Evolutionary conservation across 2,888 invertebrate genomes (phyloP), one percentile per base, ranked within the genome.

Genomic region (Diloba caeruleocephala): DNA sequence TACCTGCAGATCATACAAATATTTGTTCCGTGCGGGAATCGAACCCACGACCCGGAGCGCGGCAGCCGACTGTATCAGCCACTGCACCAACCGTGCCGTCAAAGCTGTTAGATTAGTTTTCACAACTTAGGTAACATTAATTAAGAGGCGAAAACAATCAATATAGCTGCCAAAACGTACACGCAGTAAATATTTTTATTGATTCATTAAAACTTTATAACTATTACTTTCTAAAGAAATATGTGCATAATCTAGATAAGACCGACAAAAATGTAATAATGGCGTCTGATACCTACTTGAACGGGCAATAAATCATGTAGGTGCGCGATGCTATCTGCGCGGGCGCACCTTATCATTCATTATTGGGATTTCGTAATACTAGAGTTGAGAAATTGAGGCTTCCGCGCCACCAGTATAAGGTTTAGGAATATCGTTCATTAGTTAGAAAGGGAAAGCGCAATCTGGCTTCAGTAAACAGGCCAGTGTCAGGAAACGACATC

Each of bases 261-360:
- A 63, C 41, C 60, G 61, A 68, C 74, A 51, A 64, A 61, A 59
- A 71, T 57, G 34, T 53, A 69, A 61, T 58, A 55, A 58, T 52
- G 31, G 25, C 49, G n/a, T n/a, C n/a, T 37, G 66, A 66, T 70
- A 65, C n/a, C n/a, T n/a, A n/a, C 48, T 36, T 54, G 31, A 59
- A 69, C 25, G 17, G 23, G 15, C 29, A 52, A 54, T 68, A 62
- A 65, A 68, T 68, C 71, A 66, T 68, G 70, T 60, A 64, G 50
- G 50, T 55, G 33, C 38, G 42, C 61, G 79, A 79, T 75, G 69
- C 53, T 78, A 85, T 83, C 84, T 59, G 71, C 72, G 74, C 63
- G 37, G 28, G 69, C 73, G 71, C 77, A 36, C n/a, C 61, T 76
- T 80, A 81, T 77, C 71, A 81, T 81, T 70, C 74, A 82, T 79